phyloP scores from a whole-genome alignment of 2,113 vertebrate genomes.

The Nannobrachium achirus region DNA sequence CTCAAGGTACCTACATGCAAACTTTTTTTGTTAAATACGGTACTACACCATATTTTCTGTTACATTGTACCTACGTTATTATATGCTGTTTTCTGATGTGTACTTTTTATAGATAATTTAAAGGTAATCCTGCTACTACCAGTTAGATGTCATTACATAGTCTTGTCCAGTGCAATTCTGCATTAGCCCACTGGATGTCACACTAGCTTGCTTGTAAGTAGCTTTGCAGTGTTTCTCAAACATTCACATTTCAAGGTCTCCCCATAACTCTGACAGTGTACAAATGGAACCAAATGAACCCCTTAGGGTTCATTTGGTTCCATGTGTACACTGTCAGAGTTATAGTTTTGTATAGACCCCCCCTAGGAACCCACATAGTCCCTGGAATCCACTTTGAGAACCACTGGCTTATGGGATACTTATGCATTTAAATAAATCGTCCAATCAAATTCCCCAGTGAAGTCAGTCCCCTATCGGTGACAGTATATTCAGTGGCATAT shows the following conservation, averaged over 20 bases:
- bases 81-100: background rate
- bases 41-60: background rate
- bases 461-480: constrained; percentile 18
- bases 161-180: constrained; percentile 6
- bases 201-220: constrained; percentile 13
- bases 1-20: background rate
- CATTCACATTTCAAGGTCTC: too few relatives aligned
- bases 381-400: too few relatives aligned
- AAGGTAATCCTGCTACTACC: background rate
- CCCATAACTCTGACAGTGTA: too few relatives aligned
- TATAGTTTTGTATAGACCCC: too few relatives aligned
- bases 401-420: too few relatives aligned
- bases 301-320: too few relatives aligned
- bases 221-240: too few relatives aligned
- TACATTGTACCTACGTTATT: background rate
- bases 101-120: background rate
- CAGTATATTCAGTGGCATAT: constrained; percentile 24
- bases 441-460: constrained; percentile 8
- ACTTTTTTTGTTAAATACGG: background rate
- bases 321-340: too few relatives aligned
- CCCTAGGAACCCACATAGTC: too few relatives aligned
- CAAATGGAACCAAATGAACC: too few relatives aligned
- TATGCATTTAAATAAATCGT: too few relatives aligned
- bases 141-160: background rate
- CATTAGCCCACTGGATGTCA: constrained; percentile 64